phyloP scores from a whole-genome alignment of 1,140 invertebrate species.

The Parasteatoda tepidariorum region DNA sequence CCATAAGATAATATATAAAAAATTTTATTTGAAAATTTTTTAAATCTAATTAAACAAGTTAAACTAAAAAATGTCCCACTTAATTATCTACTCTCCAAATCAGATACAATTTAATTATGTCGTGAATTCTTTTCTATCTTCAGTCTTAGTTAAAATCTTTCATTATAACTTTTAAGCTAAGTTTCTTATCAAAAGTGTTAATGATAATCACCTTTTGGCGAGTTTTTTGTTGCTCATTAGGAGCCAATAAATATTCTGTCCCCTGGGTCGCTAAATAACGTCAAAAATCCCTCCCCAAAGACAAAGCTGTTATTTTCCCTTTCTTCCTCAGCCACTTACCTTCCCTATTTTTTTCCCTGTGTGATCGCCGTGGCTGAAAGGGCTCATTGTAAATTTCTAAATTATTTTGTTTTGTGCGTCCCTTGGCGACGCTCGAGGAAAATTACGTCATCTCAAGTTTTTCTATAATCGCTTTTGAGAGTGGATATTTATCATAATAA shows the following conservation, averaged over 20 bases:
- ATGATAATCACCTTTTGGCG: slow-evolving; percentile 8
- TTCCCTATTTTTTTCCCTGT: not conserved
- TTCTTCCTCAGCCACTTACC: not conserved
- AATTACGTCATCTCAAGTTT: not conserved
- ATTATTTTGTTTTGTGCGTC: slow-evolving; percentile 20
- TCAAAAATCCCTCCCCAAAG: slow-evolving; percentile 20
- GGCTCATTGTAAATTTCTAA: slow-evolving; percentile 14
- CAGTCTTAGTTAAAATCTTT: not conserved
- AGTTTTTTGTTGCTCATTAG: slow-evolving; percentile 31
- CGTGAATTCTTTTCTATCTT: too few species aligned
- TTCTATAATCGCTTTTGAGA: slow-evolving; percentile 8
- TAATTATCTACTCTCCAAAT: too few species aligned
- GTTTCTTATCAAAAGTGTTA: slow-evolving; percentile 25
- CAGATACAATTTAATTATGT: too few species aligned
- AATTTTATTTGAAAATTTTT: too few species aligned
- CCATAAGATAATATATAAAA: too few species aligned
- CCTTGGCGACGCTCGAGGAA: not conserved
- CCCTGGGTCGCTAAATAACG: slow-evolving; percentile 22
- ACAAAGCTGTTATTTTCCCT: slow-evolving; percentile 7
- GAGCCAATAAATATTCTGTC: slow-evolving; percentile 16
- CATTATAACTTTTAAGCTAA: not conserved
- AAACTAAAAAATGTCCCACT: too few species aligned
- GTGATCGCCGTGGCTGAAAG: not conserved
- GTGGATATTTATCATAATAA: slow-evolving; percentile 30
- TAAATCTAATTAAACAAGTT: too few species aligned